phyloP scores from a whole-genome alignment of 2,888 invertebrate genomes.

The Sphaeridia pumilis region DNA sequence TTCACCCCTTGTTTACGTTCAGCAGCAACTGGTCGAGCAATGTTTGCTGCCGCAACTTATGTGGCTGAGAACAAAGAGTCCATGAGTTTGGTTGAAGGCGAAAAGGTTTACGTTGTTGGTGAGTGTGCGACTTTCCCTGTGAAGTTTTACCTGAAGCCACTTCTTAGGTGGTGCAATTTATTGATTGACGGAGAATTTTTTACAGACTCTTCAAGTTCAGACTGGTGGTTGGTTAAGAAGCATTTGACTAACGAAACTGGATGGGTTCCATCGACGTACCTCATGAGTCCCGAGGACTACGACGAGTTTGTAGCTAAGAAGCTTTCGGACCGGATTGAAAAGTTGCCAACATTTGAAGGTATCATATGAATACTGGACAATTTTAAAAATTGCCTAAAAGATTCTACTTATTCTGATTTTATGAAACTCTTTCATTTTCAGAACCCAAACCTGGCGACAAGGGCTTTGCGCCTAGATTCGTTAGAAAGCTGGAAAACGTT shows the following conservation, averaged over 20 bases:
- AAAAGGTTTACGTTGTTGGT: conserved; percentile 72
- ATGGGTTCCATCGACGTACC: conserved; percentile 81
- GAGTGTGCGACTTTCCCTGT: conserved; percentile 32
- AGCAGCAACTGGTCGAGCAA: conserved; percentile 5
- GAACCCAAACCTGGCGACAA: conserved; percentile 50
- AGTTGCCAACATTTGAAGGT: conserved; percentile 85
- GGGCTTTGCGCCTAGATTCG: conserved; percentile 60
- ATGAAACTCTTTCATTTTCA: conserved; percentile 40
- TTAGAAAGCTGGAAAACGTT: conserved; percentile 71
- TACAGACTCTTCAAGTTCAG: conserved; percentile 42
- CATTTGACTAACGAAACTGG: conserved; percentile 81
- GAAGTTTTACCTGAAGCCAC: too few relatives aligned
- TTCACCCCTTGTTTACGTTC: not conserved
- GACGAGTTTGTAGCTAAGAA: conserved; percentile 73
- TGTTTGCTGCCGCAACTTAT: conserved; percentile 14
- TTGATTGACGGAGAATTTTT: not conserved
- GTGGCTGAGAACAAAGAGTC: conserved; percentile 64
- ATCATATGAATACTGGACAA: too few relatives aligned
- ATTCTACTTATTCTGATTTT: not conserved
- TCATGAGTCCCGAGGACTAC: conserved; percentile 71
- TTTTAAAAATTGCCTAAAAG: not conserved
- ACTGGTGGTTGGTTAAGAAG: conserved; percentile 89
- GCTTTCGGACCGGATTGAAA: conserved; percentile 80
- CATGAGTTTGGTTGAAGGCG: conserved; percentile 79
- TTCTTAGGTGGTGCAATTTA: too few relatives aligned